A percentile compares a stretch with the other conserved stretches of the same genome.
These are phyloP conservation scores for Machimus rusticus DNA, from an alignment of 2,888 invertebrate species.

Conservation along the genomic window DNA sequence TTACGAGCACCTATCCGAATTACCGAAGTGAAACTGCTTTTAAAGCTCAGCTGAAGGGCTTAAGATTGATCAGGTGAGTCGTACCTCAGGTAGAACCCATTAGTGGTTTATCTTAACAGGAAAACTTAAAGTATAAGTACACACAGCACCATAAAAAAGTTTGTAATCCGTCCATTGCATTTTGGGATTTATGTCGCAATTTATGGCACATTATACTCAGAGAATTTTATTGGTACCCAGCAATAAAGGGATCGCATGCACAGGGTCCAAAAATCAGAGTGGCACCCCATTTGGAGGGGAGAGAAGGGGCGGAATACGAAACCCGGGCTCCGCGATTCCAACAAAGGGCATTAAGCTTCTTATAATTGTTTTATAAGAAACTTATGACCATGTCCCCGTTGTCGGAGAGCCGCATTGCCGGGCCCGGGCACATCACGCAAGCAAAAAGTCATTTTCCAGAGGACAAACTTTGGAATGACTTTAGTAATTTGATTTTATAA, in stretches of 20 bases:
- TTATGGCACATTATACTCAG: neutral
- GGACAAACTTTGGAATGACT: slow-evolving; percentile 24
- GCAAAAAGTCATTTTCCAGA: neutral
- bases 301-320: neutral
- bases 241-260: neutral
- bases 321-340: neutral
- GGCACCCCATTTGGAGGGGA: neutral
- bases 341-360: neutral
- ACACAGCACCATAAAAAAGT: neutral
- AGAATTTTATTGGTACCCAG: neutral
- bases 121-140: neutral
- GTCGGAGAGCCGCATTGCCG: neutral
- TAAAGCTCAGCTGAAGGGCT: neutral
- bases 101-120: neutral
- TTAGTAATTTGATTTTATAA: slow-evolving; percentile 28
- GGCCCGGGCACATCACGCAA: neutral
- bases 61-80: neutral
- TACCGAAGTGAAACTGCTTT: neutral
- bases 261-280: neutral
- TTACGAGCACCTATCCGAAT: neutral
- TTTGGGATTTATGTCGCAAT: neutral
- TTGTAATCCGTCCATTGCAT: neutral
- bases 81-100: neutral
- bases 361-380: neutral
- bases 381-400: neutral